Evolutionary conservation across 2,888 invertebrate genomes (phyloP).

Genomic region (Mimachlamys varia): DNA sequence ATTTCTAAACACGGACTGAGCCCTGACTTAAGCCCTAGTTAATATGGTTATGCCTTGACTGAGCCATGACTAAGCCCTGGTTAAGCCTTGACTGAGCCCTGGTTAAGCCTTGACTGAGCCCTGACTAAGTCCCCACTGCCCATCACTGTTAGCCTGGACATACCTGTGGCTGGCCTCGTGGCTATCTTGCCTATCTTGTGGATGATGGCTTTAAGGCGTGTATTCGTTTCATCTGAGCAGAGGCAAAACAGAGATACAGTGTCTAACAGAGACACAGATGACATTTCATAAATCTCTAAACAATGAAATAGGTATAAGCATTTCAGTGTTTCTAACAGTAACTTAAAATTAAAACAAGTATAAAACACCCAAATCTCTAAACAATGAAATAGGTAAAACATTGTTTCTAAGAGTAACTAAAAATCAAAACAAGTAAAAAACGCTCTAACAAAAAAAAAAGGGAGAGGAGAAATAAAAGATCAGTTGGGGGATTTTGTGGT

Average conservation of each 20-base stretch:
- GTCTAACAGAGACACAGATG: not conserved
- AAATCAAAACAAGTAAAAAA: not conserved
- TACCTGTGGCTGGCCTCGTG: slow-evolving; percentile 10
- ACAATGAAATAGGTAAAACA: not conserved
- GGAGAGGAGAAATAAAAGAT: no score
- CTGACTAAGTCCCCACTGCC: not conserved
- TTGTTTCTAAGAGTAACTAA: not conserved
- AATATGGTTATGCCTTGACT: no score
- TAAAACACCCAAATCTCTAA: not conserved
- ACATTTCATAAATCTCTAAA: not conserved
- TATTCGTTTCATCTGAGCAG: slow-evolving; percentile 23
- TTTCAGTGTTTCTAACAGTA: not conserved
- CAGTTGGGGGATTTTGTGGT: no score
- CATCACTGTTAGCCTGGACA: not conserved
- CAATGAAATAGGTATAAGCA: not conserved
- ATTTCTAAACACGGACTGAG: not conserved
- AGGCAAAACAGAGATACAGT: slow-evolving; percentile 24
- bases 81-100: not conserved
- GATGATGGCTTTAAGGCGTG: slow-evolving; percentile 17
- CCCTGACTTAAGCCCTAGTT: not conserved
- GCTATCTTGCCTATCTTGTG: slow-evolving; percentile 21
- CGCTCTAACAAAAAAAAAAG: not conserved
- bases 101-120: not conserved
- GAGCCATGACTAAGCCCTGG: no score
- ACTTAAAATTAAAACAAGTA: not conserved